phyloP scores from a whole-genome alignment of 2,113 vertebrate genomes.

The Sitta europaea region DNA sequence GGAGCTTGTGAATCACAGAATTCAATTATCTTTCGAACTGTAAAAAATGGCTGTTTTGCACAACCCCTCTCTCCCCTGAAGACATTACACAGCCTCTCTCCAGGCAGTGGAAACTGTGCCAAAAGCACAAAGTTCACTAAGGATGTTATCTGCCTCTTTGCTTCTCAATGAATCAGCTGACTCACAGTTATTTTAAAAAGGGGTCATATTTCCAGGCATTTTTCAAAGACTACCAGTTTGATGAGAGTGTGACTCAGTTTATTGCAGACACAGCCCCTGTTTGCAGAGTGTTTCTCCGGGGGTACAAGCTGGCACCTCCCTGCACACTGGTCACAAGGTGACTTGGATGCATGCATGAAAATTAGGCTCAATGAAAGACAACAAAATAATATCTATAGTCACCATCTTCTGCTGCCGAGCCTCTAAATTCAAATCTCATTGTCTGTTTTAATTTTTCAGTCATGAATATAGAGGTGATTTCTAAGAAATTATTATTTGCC shows the following conservation, averaged over 20 bases:
- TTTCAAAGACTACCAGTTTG: not conserved
- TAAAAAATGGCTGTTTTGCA: not conserved
- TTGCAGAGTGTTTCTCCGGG: not conserved
- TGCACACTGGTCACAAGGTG: not conserved
- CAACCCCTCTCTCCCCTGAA: not conserved
- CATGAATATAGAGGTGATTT: not conserved
- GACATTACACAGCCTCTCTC: not conserved
- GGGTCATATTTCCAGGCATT: not conserved
- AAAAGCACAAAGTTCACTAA: not conserved
- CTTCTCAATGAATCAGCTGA: not conserved
- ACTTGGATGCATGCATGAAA: not conserved
- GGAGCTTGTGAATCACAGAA: not conserved
- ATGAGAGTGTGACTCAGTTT: not conserved
- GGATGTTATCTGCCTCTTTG: not conserved
- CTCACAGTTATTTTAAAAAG: not conserved
- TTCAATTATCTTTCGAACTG: constrained; percentile 12
- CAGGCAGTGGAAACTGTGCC: not conserved
- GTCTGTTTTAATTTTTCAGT: not conserved
- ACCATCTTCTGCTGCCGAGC: not conserved
- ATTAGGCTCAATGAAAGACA: not conserved
- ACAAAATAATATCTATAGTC: not conserved
- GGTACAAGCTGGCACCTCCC: not conserved
- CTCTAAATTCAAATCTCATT: not conserved
- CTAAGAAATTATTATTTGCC: not conserved
- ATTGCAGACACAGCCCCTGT: not conserved